Conservation (phyloP, 2,888 invertebrate genomes). For the Acrobasis repandana region DNA sequence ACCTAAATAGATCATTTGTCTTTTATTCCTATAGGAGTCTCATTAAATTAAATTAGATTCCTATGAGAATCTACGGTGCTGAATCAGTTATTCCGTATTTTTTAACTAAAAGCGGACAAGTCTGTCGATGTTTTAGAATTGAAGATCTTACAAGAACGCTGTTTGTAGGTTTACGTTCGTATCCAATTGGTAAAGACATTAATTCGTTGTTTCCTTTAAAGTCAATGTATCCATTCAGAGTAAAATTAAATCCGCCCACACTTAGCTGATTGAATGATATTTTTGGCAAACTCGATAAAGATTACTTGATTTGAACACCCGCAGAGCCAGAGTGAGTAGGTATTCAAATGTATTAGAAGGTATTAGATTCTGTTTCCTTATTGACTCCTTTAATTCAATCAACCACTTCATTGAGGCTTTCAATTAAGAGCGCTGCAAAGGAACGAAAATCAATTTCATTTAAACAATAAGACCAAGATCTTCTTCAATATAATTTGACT, state of each 20-base stretch:
- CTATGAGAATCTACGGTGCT: too few species aligned
- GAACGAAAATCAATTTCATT: neutral
- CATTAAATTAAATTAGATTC: too few species aligned
- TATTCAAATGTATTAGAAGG: neutral
- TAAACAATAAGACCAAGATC: neutral
- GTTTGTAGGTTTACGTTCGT: neutral
- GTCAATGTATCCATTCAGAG: conserved; percentile 1
- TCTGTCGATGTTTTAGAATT: too few species aligned
- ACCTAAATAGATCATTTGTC: too few species aligned
- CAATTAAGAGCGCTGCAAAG: neutral
- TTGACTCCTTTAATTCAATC: conserved; percentile 1
- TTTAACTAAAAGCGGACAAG: too few species aligned
- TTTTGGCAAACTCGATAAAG: neutral
- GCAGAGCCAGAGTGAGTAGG: neutral
- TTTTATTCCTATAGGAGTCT: too few species aligned
- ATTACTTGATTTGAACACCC: conserved; percentile 3
- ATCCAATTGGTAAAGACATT: too few species aligned
- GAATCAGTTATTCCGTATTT: too few species aligned
- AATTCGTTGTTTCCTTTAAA: conserved; percentile 3
- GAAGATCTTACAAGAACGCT: neutral
- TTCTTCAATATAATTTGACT: neutral
- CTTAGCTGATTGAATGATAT: conserved; percentile 8
- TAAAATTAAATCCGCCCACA: conserved; percentile 8
- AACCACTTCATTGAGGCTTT: neutral
- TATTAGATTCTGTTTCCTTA: neutral